Conservation (phyloP, 53 echinoderm and acorn worm species). For the Echinarachnius parma region DNA sequence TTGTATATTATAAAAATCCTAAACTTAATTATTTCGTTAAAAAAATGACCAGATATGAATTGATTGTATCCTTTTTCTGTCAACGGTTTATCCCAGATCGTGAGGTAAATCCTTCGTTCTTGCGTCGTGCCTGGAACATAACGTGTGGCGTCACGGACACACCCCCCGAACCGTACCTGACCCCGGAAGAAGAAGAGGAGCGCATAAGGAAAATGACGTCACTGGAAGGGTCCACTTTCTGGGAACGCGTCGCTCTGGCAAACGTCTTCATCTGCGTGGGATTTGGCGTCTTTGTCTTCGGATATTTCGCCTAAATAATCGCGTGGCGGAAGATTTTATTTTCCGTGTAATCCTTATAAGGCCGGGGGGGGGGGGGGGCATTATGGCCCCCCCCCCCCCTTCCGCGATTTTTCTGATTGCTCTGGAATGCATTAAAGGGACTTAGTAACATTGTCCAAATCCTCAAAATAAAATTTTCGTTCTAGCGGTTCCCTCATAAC, state of each 20-base stretch:
- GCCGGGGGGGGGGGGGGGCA: too few relatives aligned
- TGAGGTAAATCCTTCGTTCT: conserved; percentile 27
- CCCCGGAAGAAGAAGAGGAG: conserved; percentile 57
- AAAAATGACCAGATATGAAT: too few relatives aligned
- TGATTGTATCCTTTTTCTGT: too few relatives aligned
- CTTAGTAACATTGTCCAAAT: too few relatives aligned
- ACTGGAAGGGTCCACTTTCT: conserved; percentile 60
- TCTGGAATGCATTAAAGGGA: too few relatives aligned
- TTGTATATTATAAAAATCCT: too few relatives aligned
- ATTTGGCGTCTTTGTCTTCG: conserved; percentile 57
- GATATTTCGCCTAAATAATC: conserved; percentile 51
- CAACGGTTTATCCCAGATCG: conserved; percentile 13
- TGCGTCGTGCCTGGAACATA: conserved; percentile 55
- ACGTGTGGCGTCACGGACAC: conserved; percentile 54
- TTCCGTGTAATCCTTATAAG: too few relatives aligned
- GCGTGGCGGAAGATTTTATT: neutral
- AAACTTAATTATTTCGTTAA: too few relatives aligned
- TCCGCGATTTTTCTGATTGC: too few relatives aligned
- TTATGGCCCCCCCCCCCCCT: too few relatives aligned
- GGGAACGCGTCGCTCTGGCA: conserved; percentile 44
- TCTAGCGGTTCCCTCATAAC: too few relatives aligned
- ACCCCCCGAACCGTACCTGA: conserved; percentile 40
- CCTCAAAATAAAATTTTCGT: too few relatives aligned
- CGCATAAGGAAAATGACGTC: conserved; percentile 49
- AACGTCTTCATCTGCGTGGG: conserved; percentile 43